Conservation (phyloP, 2,113 vertebrate species). For the Neolamprologus variostigma region DNA sequence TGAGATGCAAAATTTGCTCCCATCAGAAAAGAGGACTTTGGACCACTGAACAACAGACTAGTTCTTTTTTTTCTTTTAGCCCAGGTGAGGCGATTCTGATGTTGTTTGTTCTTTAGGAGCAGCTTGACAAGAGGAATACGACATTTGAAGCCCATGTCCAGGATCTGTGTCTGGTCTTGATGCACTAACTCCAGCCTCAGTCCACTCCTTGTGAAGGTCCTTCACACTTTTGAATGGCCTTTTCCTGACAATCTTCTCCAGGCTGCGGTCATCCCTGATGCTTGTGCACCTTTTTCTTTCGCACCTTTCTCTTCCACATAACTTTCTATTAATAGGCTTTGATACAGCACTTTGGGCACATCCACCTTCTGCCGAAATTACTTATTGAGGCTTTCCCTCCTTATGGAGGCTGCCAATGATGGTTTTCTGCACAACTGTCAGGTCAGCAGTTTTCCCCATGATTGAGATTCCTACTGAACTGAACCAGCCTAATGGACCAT, state of each 20-base stretch:
- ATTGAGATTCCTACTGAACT: neutral
- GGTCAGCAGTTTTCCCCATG: neutral
- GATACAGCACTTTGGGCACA: neutral
- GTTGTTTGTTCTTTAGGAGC: neutral
- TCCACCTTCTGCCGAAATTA: rapidly evolving
- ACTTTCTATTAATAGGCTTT: neutral
- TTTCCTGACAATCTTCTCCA: rapidly evolving
- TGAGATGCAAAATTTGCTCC: neutral
- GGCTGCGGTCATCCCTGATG: rapidly evolving
- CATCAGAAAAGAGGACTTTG: neutral
- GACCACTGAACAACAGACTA: neutral
- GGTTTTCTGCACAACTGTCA: neutral
- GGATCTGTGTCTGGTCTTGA: neutral
- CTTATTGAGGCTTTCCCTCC: rapidly evolving
- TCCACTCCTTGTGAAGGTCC: neutral
- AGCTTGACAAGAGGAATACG: rapidly evolving
- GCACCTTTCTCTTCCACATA: neutral
- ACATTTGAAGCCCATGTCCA: neutral
- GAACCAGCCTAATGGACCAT: rapidly evolving
- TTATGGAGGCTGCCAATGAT: rapidly evolving
- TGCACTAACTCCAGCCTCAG: neutral
- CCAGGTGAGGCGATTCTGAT: rapidly evolving
- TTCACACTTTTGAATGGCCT: neutral
- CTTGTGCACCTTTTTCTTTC: rapidly evolving
- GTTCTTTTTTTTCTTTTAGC: neutral